These are phyloP conservation scores for Lacerta bilineata DNA, from an alignment of 2,797 vertebrate species.

Conservation along the genomic window DNA sequence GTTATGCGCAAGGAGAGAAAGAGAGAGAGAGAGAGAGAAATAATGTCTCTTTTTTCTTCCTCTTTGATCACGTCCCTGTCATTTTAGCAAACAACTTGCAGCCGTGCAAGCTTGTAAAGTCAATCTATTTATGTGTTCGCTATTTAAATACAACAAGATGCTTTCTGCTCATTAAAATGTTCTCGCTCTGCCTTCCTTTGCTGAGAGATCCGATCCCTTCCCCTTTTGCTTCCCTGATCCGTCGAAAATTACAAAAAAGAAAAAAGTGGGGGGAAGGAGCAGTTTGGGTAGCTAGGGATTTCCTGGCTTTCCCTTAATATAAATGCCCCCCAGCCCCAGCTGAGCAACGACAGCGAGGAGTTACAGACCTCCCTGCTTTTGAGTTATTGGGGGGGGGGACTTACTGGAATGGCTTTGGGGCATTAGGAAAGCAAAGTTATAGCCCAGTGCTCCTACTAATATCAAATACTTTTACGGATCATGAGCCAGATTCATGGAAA, in stretches of 20 bases:
- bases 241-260: neutral
- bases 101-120: neutral
- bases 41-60: slow-evolving; percentile 13
- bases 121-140: neutral
- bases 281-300: neutral
- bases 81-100: slow-evolving; percentile 56
- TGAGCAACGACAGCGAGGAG: neutral
- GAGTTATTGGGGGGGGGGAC: neutral
- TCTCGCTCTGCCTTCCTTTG: neutral
- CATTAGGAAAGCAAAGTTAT: neutral
- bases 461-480: neutral
- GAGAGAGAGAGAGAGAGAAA: neutral
- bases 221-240: neutral
- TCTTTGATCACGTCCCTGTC: slow-evolving; percentile 36
- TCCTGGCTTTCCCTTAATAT: neutral
- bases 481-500: neutral
- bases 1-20: slow-evolving; percentile 40
- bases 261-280: too few species aligned
- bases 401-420: neutral
- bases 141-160: slow-evolving; percentile 12
- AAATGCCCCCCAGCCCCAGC: neutral
- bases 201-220: neutral
- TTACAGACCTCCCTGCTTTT: neutral
- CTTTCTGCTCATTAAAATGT: neutral
- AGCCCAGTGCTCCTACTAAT: too few species aligned